Evolutionary conservation across 1,140 invertebrate genomes (phyloP).

Genomic region (Chlorops oryzae): DNA sequence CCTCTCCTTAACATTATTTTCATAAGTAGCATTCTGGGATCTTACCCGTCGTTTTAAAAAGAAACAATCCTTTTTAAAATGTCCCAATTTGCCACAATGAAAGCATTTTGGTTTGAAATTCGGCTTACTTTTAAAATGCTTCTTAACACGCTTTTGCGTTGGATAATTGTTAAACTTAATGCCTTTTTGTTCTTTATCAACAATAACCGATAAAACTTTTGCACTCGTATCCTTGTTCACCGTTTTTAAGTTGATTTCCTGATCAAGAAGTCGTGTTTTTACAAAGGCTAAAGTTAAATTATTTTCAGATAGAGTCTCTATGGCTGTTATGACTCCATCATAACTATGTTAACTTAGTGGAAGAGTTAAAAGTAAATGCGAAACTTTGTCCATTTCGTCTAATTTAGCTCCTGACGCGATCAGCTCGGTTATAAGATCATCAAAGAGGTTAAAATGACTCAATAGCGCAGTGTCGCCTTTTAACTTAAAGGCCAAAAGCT

Average conservation of each 20-base stretch:
- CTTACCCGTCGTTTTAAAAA: slow-evolving; percentile 22
- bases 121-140: slow-evolving; percentile 6
- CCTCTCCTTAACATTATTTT: slow-evolving; percentile 14
- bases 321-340: slow-evolving; percentile 42
- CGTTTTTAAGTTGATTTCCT: no score
- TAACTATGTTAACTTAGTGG: slow-evolving; percentile 37
- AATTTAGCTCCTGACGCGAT: slow-evolving; percentile 42
- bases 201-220: slow-evolving; percentile 23
- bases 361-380: slow-evolving; percentile 42
- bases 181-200: slow-evolving; percentile 4
- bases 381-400: slow-evolving; percentile 39
- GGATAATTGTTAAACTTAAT: not conserved
- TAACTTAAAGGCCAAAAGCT: slow-evolving; percentile 41
- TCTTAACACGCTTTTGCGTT: slow-evolving; percentile 2
- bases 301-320: slow-evolving; percentile 44
- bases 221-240: slow-evolving; percentile 28
- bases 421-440: slow-evolving; percentile 42
- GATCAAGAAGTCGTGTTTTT: slow-evolving; percentile 44
- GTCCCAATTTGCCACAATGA: slow-evolving; percentile 28
- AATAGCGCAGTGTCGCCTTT: slow-evolving; percentile 31
- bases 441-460: slow-evolving; percentile 44
- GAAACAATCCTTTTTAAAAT: slow-evolving; percentile 29
- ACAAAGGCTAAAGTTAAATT: slow-evolving; percentile 43
- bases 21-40: slow-evolving; percentile 5
- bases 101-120: slow-evolving; percentile 22